Base-by-base conservation (phyloP, 2,113 vertebrate species). In the Cryptotis parvus region DNA sequence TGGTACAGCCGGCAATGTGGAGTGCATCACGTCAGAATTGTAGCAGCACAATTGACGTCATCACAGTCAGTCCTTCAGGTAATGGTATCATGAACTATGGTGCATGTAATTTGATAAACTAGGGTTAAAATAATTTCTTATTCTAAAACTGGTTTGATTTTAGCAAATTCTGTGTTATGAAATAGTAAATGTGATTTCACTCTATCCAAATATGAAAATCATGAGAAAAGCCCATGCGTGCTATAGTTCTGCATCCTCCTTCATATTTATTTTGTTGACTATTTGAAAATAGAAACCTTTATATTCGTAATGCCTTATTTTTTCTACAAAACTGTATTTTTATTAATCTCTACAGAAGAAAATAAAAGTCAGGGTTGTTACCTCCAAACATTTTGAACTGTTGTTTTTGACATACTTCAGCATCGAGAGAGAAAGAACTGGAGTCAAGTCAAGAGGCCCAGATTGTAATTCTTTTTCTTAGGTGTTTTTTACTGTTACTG, bases 231-330 rank as follows among this genome's bases (percentile, higher is more conserved):
- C 6, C 15, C 37, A 16, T 88, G 93, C 37, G 41, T 31, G 86
- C 33, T 74, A 14, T 43, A 85, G 39, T 16, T 90, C 92, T 87
- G 68, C 78, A 80, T 79, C 75, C 66, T 68, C 78, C 75, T 88
- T 90, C 70, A 68, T 78, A 37, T 37, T 77, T 91, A 70, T n/a
- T 68, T 49, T 77, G 77, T 27, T 92, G 81, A 29, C 24, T 90
- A 37, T 87, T 94, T 63, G 33, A 88, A 87, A 82, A 85, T 41
- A 72, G 16, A 81, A 72, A 55, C 12, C 27, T 93, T 89, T 83
- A 2, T 35, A 80, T 52, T 45, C 85, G 29, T 89, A 39, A 33
- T 65, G 8, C 63, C 31, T 65, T 65, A 29, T 31, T 88, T 31
- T 88, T 86, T 27, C 37, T 86, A 26, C 65, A 82, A 75, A 3